Base-by-base conservation (phyloP, 2,888 invertebrate species). In the Plutella xylostella region DNA sequence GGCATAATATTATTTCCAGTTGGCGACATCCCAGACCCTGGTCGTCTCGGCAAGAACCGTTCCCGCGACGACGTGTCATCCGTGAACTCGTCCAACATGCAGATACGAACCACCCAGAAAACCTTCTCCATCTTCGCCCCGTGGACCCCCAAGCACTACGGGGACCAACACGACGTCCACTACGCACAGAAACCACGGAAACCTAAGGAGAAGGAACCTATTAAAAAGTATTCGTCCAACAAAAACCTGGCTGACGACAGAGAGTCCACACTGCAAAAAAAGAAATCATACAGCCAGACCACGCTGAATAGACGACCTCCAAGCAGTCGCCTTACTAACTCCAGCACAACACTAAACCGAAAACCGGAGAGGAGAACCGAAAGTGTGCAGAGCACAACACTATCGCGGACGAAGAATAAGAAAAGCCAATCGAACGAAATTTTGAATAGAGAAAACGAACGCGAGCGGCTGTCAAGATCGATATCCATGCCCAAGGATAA, bases 51-150 rank as follows among this genome's bases (percentile, higher is more conserved):
- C 4, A 85, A 89, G 52, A 84, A 87, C 56, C 85, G 91, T 33
- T 93, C 93, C 22, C 86, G 92, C 18, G 93, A 93, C 61, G 93
- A 93, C 69, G 85, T 93, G 12, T 88, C 89, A 12, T 89, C 89
- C 2, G 85, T 87, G 53, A 80, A 85, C 61, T 86, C 88, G 3
- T 88, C 88, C 39, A 86, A 87, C 57, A 74, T 87, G 4, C 90
- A 92, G 67, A 88, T 90, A 41, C 87, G 89, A 55, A 92, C 89
- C 37, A 88, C 93, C 19, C 92, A 93, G 11, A 85, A 90, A 41
- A 93, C 92, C 49, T 92, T 94, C 57, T 93, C 93, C 3, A 90
- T 94, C 55, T 85, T 93, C 61, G 92, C 94, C 0, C 94, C 94
- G 3, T 94, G 93, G 93, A 90, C 89, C 48, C 93, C 94, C 2